phyloP scores from a whole-genome alignment of 2,113 vertebrate species.

The Macquaria australasica region DNA sequence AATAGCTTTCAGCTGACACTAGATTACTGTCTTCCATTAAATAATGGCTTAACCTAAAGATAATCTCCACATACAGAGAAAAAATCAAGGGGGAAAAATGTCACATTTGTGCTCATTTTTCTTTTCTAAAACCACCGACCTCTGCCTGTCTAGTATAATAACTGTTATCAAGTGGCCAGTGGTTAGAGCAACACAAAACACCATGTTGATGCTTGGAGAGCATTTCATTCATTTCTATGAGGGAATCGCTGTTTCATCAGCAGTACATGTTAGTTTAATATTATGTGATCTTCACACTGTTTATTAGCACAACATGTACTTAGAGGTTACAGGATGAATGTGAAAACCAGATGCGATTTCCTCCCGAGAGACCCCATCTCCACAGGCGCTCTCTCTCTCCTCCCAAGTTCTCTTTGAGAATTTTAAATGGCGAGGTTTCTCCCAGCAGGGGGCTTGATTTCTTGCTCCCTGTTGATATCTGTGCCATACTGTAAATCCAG shows the following conservation, averaged over 20 bases:
- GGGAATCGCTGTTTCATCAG: background rate
- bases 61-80: background rate
- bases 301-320: slow-evolving; percentile 11
- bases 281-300: background rate
- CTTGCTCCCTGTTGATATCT: slow-evolving; percentile 51
- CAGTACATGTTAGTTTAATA: background rate
- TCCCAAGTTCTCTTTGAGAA: slow-evolving; percentile 44
- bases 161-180: background rate
- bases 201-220: background rate
- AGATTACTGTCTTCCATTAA: background rate
- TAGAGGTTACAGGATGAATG: background rate
- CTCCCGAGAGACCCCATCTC: slow-evolving; percentile 31
- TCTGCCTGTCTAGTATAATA: background rate
- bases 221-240: background rate
- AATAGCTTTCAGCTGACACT: background rate
- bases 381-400: slow-evolving; percentile 3
- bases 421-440: slow-evolving; percentile 65
- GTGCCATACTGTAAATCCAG: slow-evolving; percentile 51
- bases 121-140: background rate
- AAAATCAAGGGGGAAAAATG: too few species aligned
- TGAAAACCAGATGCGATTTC: slow-evolving; percentile 27
- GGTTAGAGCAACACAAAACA: background rate
- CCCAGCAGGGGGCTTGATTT: slow-evolving; percentile 41
- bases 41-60: background rate
- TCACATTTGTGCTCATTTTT: background rate